A percentile compares a stretch with the other conserved stretches of the same genome.
These are phyloP conservation scores for Drosophila hydei DNA, from an alignment of 1,140 invertebrate genomes.

Conservation along the genomic window DNA sequence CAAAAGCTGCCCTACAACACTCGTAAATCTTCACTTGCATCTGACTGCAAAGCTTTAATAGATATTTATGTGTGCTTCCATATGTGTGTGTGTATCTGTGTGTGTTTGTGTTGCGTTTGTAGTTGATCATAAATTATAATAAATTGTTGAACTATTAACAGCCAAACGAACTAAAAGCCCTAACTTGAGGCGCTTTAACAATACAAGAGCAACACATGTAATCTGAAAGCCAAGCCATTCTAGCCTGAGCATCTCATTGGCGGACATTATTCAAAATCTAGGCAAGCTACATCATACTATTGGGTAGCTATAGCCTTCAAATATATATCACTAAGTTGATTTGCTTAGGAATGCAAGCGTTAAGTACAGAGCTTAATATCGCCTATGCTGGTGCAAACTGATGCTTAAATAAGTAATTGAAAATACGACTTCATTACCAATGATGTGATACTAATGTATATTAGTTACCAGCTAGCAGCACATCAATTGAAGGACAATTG, in stretches of 20 bases:
- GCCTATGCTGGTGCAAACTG: no score
- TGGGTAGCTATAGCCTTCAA: background rate
- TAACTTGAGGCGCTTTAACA: conserved; percentile 57
- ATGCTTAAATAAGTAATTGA: no score
- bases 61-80: conserved; percentile 65
- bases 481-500: no score
- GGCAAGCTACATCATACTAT: background rate
- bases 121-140: conserved; percentile 64
- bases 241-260: conserved; percentile 40
- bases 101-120: conserved; percentile 24
- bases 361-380: no score
- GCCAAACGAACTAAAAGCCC: conserved; percentile 46
- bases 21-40: conserved; percentile 78
- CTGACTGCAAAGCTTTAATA: conserved; percentile 69
- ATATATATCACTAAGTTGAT: background rate
- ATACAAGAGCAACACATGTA: conserved; percentile 24
- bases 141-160: conserved; percentile 60
- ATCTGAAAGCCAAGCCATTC: conserved; percentile 59
- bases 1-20: conserved; percentile 54
- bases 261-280: no score
- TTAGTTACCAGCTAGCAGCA: no score
- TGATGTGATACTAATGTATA: no score
- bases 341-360: no score
- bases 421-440: no score
- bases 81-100: conserved; percentile 13